These are phyloP conservation scores for Phaetusa simplex DNA, from an alignment of 2,113 vertebrate genomes.

Conservation along the genomic window DNA sequence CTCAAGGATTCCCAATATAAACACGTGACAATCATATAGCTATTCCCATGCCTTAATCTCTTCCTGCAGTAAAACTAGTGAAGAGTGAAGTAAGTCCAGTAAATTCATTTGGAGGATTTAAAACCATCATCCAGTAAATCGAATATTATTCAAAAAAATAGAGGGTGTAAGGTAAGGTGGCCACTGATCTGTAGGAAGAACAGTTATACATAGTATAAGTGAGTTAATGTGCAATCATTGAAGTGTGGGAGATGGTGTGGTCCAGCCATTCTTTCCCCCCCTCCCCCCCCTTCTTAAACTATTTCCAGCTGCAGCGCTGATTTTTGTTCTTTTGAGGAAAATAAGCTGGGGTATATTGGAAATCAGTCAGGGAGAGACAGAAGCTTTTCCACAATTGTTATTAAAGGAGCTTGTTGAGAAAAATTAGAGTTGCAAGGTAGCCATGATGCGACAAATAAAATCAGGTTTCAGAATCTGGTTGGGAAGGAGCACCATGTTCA, in stretches of 20 bases:
- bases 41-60: neutral
- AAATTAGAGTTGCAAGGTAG: neutral
- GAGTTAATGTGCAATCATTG: neutral
- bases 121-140: neutral
- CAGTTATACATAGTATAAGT: neutral
- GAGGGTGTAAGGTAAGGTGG: neutral
- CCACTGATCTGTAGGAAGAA: neutral
- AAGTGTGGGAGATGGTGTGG: neutral
- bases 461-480: neutral
- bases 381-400: neutral
- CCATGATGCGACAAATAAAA: neutral
- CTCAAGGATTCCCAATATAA: neutral
- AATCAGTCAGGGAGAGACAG: neutral
- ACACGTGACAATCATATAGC: neutral
- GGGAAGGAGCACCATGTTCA: neutral
- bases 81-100: neutral
- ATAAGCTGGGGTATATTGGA: neutral
- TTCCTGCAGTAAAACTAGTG: neutral
- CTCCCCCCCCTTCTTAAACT: accelerated
- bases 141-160: neutral
- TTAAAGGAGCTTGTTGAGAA: neutral
- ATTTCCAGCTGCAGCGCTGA: neutral
- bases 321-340: neutral
- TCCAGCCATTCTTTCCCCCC: neutral
- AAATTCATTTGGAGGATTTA: neutral